Evolutionary conservation across 2,888 invertebrate genomes (phyloP).

Genomic region (Caenorhabditis sp.): DNA sequence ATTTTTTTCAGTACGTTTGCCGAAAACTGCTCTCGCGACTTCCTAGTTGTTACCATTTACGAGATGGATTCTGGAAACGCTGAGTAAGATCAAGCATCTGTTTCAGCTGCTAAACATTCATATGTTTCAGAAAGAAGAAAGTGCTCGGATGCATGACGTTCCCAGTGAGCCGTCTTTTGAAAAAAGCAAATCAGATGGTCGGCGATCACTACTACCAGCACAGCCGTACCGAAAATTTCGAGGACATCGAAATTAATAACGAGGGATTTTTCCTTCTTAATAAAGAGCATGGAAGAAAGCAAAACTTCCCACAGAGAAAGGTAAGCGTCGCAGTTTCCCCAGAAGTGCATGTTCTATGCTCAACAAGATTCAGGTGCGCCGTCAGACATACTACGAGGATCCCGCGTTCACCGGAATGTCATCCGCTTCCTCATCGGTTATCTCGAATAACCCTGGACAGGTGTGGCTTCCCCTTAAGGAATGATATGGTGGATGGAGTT

Average conservation of each 20-base stretch:
- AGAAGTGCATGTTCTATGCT: background rate
- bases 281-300: slow-evolving; percentile 66
- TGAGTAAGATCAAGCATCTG: slow-evolving; percentile 29
- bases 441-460: slow-evolving; percentile 44
- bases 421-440: slow-evolving; percentile 47
- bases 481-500: slow-evolving; percentile 33
- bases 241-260: slow-evolving; percentile 69
- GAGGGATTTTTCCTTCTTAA: slow-evolving; percentile 77
- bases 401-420: slow-evolving; percentile 65
- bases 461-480: slow-evolving; percentile 36
- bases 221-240: slow-evolving; percentile 25
- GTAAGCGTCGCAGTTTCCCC: slow-evolving; percentile 34
- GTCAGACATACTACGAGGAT: slow-evolving; percentile 75
- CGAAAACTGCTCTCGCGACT: slow-evolving; percentile 62
- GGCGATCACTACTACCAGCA: slow-evolving; percentile 38
- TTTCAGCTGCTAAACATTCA: background rate
- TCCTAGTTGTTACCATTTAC: slow-evolving; percentile 64
- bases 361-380: slow-evolving; percentile 62
- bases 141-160: slow-evolving; percentile 78
- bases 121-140: slow-evolving; percentile 59
- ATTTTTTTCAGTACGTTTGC: slow-evolving; percentile 58
- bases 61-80: slow-evolving; percentile 52
- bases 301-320: slow-evolving; percentile 73
- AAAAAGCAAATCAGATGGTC: slow-evolving; percentile 57
- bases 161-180: slow-evolving; percentile 69